Evolutionary conservation across 2,113 vertebrate species (phyloP), one percentile per base, ranked within the genome.

Genomic region (Poicephalus gulielmi): DNA sequence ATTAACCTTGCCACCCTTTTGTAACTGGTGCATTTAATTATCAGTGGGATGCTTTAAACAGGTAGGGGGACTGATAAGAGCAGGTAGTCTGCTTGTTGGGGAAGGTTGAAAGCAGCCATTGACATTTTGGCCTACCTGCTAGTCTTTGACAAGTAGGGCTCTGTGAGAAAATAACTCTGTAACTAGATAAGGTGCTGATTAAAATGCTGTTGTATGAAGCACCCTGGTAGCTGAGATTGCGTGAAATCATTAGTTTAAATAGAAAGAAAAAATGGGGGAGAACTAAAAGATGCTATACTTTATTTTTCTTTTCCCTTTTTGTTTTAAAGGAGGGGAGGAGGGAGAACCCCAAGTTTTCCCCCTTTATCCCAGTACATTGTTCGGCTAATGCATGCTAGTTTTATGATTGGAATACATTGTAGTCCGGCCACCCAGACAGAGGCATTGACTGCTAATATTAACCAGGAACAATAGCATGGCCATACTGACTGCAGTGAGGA

Each of bases 1-100:
- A 98, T 99, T 99, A 99, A 99, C 99, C 99, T 99, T 98, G 94
- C 98, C 98, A 99, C 99, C 99, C 98, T 99, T 98, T 98, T 98
- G 98, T 98, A 99, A 99, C 99, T 98, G 98, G 98, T 98, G 98
- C 98, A 98, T 98, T 99, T 99, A 99, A 99, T 98, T 98, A 98
- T 98, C 98, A 98, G 98, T 98, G 98, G 94, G 98, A 98, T 98
- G 98, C 98, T 98, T 97, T 95, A 98, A 98, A 98, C 98, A 99
- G 98, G 98, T 99, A 98, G 97, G 96, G 97, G 97, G 97, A 97
- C 97, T 97, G 97, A 97, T 98, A 98, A 98, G 97, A 98, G 94
- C 83, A 88, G 94, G 86, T 97, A 97, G 97, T 97, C 97, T 95
- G 67, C 92, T 96, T 97, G 95, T 94, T 94, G 78, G 52, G 94